Base-by-base conservation (phyloP, 2,113 vertebrate genomes). In the Coregonus clupeaformis region DNA sequence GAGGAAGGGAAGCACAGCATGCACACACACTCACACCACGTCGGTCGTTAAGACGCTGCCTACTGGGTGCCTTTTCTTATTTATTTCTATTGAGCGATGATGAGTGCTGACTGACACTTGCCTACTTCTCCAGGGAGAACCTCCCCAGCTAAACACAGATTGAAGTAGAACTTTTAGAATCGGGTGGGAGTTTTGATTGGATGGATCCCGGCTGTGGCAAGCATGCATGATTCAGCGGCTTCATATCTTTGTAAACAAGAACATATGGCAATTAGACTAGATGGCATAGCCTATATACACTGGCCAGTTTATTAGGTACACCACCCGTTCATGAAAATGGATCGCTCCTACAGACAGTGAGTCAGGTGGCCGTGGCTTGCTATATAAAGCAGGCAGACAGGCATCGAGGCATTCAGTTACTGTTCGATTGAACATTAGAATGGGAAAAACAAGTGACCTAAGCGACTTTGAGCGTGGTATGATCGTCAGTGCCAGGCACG, bases 121-220 rank as follows among this genome's bases (percentile, higher is more conserved):
- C 42, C n/a, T 47, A 52, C 42, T 69, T 18, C 68, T 69, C 68
- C 22, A 18, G 68, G 68, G 68, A 60, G 57, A 60, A 60, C 13
- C 89, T 87, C 86, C 88, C 84, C 83, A 88, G 89, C 87, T 88
- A 67, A 90, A 90, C 86, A 84, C 92, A 93, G 67, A 60, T 60
- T n/a, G 30, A 67, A 36, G 6, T 13, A n/a, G 22, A 68, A 68
- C n/a, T 47, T 68, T 45, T 18, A 5, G 14, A 42, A 12, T 12
- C 22, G 9, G 67, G 5, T 24, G 67, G 29, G 42, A 45, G 20
- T 68, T 68, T 16, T 47, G 67, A 68, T 68, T 68, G 65, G 65
- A 27, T 65, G 6, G 7, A n/a, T 25, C 59, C 59, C 6, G 59
- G n/a, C 67, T 24, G 11, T n/a, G 32, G 42, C 29, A 20, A 36